These are phyloP conservation scores for Chromoteleia sp. DNA, from an alignment of 2,888 invertebrate species.

Conservation along the genomic window DNA sequence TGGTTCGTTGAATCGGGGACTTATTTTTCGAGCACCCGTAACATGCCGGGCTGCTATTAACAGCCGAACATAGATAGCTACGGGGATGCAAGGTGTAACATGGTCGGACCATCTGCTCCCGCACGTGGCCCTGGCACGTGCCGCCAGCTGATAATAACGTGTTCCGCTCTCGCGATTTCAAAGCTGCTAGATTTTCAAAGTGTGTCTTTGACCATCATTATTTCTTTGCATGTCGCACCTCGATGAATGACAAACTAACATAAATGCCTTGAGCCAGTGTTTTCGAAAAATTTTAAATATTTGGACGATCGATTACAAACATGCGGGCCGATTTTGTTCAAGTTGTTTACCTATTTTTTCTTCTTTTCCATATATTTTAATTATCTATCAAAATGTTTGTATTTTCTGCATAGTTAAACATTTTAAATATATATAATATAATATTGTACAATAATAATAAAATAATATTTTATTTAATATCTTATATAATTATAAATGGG, in stretches of 20 bases:
- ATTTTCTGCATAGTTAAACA: no score
- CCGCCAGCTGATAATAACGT: conserved; percentile 81
- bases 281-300: conserved; percentile 26
- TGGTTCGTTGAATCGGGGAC: conserved; percentile 52
- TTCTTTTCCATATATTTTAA: no score
- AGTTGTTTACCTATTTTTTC: no score
- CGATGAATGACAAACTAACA: conserved; percentile 29
- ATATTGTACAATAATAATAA: no score
- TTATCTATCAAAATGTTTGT: no score
- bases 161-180: conserved; percentile 73
- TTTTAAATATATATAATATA: no score
- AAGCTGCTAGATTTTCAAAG: conserved; percentile 72
- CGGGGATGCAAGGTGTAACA: conserved; percentile 81
- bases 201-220: conserved; percentile 65
- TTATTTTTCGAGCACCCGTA: conserved; percentile 75
- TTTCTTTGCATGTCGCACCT: conserved; percentile 52
- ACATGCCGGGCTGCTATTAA: conserved; percentile 75
- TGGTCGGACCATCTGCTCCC: conserved; percentile 81
- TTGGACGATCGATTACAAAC: conserved; percentile 10
- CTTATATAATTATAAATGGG: no score
- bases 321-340: conserved; percentile 21
- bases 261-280: background rate
- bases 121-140: conserved; percentile 83
- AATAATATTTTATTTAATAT: no score
- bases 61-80: conserved; percentile 73